A percentile compares a stretch with the other conserved stretches of the same genome.
phyloP scores from a whole-genome alignment of 1,140 invertebrate genomes.

The Ectropis grisescens region DNA sequence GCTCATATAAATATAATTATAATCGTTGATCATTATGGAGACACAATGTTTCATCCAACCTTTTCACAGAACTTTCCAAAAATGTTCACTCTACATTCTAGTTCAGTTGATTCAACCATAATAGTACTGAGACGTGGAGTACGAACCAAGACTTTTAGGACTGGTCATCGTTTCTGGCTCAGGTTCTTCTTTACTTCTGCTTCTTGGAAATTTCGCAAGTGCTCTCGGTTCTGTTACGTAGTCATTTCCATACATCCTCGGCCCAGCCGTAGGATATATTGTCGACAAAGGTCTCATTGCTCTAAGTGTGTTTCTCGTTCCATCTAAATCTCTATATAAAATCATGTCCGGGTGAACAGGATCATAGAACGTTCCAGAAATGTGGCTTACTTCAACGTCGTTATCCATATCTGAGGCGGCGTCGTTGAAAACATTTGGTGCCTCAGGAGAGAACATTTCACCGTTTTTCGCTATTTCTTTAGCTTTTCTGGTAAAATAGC shows the following conservation, averaged over 20 bases:
- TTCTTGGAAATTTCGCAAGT: constrained; percentile 32
- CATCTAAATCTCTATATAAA: constrained; percentile 49
- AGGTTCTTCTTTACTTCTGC: constrained; percentile 27
- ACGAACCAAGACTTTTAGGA: constrained; percentile 57
- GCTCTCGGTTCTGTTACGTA: constrained; percentile 38
- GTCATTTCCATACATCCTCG: constrained; percentile 63
- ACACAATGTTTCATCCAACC: too few relatives aligned
- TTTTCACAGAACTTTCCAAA: too few relatives aligned
- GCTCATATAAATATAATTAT: too few relatives aligned
- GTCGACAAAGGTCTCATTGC: constrained; percentile 59
- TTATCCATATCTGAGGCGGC: constrained; percentile 63
- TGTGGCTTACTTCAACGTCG: constrained; percentile 59
- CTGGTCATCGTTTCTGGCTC: constrained; percentile 45
- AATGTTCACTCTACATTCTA: too few relatives aligned
- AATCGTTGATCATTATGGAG: too few relatives aligned
- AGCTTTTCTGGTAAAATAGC: constrained; percentile 30
- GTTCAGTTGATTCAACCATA: too few relatives aligned
- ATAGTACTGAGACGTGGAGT: constrained; percentile 56
- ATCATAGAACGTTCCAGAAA: constrained; percentile 63
- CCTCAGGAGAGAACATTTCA: constrained; percentile 64
- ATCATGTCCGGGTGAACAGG: constrained; percentile 64
- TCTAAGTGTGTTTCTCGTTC: constrained; percentile 36
- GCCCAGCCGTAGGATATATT: constrained; percentile 47
- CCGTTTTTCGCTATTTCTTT: constrained; percentile 48
- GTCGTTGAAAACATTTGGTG: constrained; percentile 62